These are phyloP conservation scores for Drosophila fuyamai DNA, from an alignment of 1,140 invertebrate genomes.

Conservation along the genomic window DNA sequence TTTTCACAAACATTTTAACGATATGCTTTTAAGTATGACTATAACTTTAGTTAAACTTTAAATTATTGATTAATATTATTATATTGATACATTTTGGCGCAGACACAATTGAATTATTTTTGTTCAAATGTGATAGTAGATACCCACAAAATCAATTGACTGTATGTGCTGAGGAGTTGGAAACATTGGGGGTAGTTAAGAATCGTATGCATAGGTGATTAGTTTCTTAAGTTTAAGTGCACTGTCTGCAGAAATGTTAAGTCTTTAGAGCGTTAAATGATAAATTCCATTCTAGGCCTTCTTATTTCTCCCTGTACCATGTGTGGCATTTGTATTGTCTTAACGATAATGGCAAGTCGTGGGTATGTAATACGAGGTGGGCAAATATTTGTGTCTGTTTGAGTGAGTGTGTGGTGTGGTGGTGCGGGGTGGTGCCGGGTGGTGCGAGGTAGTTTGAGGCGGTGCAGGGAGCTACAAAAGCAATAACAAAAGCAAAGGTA, in stretches of 20 bases:
- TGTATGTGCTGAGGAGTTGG: too few species aligned
- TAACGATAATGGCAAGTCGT: slow-evolving; percentile 58
- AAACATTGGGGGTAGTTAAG: too few species aligned
- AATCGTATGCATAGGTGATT: neutral
- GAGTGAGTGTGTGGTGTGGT: slow-evolving; percentile 36
- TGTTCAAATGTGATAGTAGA: too few species aligned
- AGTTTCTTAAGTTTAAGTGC: neutral
- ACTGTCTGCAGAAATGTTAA: neutral
- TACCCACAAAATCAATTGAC: too few species aligned
- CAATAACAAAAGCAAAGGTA: slow-evolving; percentile 42
- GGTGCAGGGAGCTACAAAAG: slow-evolving; percentile 1
- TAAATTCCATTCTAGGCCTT: neutral
- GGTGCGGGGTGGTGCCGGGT: neutral
- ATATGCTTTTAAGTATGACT: too few species aligned
- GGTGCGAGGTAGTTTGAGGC: slow-evolving; percentile 1
- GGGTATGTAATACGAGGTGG: slow-evolving; percentile 53
- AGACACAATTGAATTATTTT: too few species aligned
- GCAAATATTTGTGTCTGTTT: slow-evolving; percentile 28
- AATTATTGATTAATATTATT: too few species aligned
- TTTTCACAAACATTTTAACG: too few species aligned
- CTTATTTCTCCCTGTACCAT: slow-evolving; percentile 24
- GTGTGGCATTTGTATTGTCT: slow-evolving; percentile 40
- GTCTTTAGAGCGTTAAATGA: neutral
- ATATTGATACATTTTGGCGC: too few species aligned
- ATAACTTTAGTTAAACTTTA: too few species aligned